Conservation (phyloP, 2,113 vertebrate genomes). For the Corydoras sp. region DNA sequence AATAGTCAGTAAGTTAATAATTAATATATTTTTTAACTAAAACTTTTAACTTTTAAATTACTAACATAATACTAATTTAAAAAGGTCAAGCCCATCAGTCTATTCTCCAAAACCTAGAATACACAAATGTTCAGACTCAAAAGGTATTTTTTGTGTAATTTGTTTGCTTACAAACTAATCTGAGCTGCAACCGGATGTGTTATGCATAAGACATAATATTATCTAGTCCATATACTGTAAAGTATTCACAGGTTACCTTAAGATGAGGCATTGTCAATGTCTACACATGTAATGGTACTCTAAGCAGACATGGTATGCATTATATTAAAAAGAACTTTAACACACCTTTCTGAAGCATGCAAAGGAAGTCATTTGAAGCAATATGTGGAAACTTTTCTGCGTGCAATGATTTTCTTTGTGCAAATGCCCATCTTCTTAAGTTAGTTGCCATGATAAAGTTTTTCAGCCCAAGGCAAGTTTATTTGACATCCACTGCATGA, state of each 20-base stretch:
- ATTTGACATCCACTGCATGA: conserved; percentile 16
- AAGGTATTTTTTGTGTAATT: too few relatives aligned
- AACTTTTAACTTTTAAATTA: too few relatives aligned
- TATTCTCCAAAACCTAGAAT: too few relatives aligned
- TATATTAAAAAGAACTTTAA: conserved; percentile 28
- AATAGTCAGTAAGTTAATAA: too few relatives aligned
- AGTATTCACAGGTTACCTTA: background rate
- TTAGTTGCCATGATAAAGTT: background rate
- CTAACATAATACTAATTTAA: too few relatives aligned
- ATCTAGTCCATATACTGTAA: background rate
- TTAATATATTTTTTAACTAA: too few relatives aligned
- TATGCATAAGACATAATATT: too few relatives aligned
- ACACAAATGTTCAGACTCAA: too few relatives aligned
- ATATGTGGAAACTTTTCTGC: background rate
- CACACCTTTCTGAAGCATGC: conserved; percentile 9
- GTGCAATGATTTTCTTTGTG: conserved; percentile 2
- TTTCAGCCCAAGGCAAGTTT: background rate
- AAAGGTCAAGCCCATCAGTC: too few relatives aligned
- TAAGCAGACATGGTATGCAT: conserved; percentile 34
- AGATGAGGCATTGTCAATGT: background rate
- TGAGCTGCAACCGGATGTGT: too few relatives aligned
- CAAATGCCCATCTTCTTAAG: conserved; percentile 15
- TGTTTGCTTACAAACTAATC: too few relatives aligned
- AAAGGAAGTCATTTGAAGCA: conserved; percentile 2
- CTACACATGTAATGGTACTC: conserved; percentile 27